These are phyloP conservation scores for Falco berigora DNA, from an alignment of 2,797 vertebrate genomes.

Conservation along the genomic window DNA sequence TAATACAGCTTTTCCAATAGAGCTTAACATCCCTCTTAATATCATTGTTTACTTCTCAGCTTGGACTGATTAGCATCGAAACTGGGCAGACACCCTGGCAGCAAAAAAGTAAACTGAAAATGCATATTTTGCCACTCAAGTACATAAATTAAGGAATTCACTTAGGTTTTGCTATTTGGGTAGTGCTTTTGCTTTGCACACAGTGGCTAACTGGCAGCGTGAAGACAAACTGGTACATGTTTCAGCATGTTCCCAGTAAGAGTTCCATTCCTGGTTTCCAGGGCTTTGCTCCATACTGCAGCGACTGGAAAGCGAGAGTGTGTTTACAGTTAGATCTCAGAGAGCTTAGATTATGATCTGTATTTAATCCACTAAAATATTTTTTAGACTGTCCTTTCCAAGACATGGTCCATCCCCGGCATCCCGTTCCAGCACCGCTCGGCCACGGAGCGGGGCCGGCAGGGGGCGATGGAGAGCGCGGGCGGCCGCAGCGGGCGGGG, in stretches of 20 bases:
- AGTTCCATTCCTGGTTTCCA: background rate
- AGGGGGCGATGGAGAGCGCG: slow-evolving; percentile 49
- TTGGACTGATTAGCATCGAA: background rate
- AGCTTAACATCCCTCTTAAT: background rate
- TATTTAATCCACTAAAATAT: background rate
- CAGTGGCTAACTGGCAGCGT: background rate
- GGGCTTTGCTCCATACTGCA: background rate
- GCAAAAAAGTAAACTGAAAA: background rate
- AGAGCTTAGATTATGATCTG: background rate
- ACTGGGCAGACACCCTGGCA: background rate
- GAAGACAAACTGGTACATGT: background rate
- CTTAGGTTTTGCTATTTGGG: background rate
- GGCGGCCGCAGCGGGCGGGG: too few relatives aligned
- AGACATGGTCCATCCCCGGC: background rate
- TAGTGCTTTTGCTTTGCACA: background rate
- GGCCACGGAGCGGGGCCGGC: background rate
- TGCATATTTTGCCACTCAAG: background rate
- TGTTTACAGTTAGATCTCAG: background rate
- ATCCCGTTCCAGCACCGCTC: background rate
- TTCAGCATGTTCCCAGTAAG: rapidly evolving
- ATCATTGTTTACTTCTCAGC: background rate
- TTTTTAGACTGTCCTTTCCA: background rate
- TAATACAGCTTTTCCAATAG: background rate
- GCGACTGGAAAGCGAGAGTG: background rate
- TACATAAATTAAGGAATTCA: background rate